Evolutionary conservation across 2,797 vertebrate species (phyloP), one percentile per base, ranked within the genome.

Genomic region (Diplodus sargus): DNA sequence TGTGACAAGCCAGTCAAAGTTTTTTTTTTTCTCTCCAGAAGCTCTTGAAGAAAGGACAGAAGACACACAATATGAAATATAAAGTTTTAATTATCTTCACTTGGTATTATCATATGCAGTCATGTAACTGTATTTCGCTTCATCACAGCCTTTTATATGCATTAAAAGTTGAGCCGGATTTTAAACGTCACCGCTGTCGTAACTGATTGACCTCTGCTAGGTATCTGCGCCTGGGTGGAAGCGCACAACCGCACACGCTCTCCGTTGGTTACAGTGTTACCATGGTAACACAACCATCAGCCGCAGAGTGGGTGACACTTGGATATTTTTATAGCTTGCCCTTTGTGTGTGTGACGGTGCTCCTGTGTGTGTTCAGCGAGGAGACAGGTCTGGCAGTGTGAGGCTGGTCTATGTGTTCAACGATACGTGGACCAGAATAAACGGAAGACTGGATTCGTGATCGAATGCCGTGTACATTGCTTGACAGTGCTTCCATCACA

Each of bases 231-330:
- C 74, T 78, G 49, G 63, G 74, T 76, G 51, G 48, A 64, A 75
- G 68, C 82, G 20, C 70, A 54, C 59, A 66, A 48, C 45, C 34
- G 2, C 12, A 3, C 64, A 48, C 47, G 12, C 61, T 83, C 76
- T 82, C 80, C 86, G 81, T 90, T 89, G 82, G 85, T 85, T 90
- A 87, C 79, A 75, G 66, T 62, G 90, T 92, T 91, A 64, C 92
- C 89, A 93, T 93, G 75, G 93, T 78, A 91, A 93, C 90, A 42
- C 75, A 85, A 80, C 82, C 87, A 87, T 90, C 87, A 82, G 84
- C 79, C 20, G 28, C 74, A 69, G 85, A 91, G 87, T 86, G 84
- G 82, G 88, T 90, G 89, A 90, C 83, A 90, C 79, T 84, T 69
- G 74, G 88, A 81, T 91, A 90, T 92, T 91, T 91, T 91, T 91